phyloP scores from a whole-genome alignment of 2,888 invertebrate species.

The Bombylius discolor region DNA sequence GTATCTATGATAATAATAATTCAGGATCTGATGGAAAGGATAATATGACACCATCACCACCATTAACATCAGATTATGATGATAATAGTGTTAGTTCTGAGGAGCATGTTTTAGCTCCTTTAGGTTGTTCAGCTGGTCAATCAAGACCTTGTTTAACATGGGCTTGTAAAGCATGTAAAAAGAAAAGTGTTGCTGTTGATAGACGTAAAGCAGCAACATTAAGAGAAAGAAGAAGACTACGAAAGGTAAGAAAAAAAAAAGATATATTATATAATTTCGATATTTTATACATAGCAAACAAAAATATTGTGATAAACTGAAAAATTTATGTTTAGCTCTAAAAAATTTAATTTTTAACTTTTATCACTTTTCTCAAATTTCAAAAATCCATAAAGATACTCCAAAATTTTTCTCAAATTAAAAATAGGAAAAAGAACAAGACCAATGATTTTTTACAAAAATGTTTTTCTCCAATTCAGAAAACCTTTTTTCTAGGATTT shows the following conservation, averaged over 20 bases:
- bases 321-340: not conserved
- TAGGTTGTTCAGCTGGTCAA: conserved; percentile 36
- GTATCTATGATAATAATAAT: not conserved
- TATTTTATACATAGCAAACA: no score
- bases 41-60: conserved; percentile 22
- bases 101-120: conserved; percentile 36
- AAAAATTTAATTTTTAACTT: no score
- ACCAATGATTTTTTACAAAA: no score
- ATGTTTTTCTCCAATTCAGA: no score
- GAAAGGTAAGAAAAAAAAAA: conserved; percentile 56
- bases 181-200: conserved; percentile 90
- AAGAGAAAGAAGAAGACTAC: conserved; percentile 77
- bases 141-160: conserved; percentile 74
- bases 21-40: conserved; percentile 5
- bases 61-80: conserved; percentile 33
- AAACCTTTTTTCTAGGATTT: no score
- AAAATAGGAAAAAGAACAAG: no score
- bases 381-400: no score
- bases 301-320: no score
- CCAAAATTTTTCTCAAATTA: no score
- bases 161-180: conserved; percentile 96
- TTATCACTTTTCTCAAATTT: no score
- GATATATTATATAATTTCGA: no score
- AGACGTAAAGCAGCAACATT: conserved; percentile 94
- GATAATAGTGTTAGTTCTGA: conserved; percentile 35